Evolutionary conservation across 2,888 invertebrate genomes (phyloP).

Genomic region (Stenodema calcarata): DNA sequence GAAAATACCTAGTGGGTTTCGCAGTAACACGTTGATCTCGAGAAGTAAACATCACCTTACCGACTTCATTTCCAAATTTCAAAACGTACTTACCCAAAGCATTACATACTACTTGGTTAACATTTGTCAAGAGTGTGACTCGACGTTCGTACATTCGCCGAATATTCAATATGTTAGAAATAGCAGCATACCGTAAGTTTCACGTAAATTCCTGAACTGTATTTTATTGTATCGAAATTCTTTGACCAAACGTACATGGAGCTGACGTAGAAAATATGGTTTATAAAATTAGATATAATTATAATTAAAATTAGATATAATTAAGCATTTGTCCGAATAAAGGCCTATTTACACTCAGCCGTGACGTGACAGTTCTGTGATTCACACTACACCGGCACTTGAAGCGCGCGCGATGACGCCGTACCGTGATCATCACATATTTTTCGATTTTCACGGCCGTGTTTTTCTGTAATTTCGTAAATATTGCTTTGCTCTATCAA

Average conservation of each 20-base stretch:
- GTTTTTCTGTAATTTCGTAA: too few species aligned
- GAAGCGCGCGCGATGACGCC: neutral
- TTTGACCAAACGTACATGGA: neutral
- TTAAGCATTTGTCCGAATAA: neutral
- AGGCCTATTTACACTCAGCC: too few species aligned
- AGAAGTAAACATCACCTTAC: too few species aligned
- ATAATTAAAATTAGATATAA: neutral
- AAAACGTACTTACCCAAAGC: too few species aligned
- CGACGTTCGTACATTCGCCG: neutral
- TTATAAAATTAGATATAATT: neutral
- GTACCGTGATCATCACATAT: too few species aligned
- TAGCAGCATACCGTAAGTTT: slow-evolving; percentile 35
- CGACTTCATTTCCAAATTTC: too few species aligned
- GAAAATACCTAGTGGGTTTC: too few species aligned
- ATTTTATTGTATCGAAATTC: too few species aligned
- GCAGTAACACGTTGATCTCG: too few species aligned
- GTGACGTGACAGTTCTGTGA: neutral
- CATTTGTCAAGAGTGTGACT: neutral
- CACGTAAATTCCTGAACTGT: neutral
- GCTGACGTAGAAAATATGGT: neutral
- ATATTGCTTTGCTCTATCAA: too few species aligned
- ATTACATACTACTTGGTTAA: neutral
- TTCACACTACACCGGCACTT: neutral
- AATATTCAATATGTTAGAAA: slow-evolving; percentile 20
- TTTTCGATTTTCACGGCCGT: too few species aligned